These are phyloP conservation scores for Aurelia aurita DNA, from an alignment of 30 jellyfish, hydroid and myxozoan genomes.

Conservation along the genomic window DNA sequence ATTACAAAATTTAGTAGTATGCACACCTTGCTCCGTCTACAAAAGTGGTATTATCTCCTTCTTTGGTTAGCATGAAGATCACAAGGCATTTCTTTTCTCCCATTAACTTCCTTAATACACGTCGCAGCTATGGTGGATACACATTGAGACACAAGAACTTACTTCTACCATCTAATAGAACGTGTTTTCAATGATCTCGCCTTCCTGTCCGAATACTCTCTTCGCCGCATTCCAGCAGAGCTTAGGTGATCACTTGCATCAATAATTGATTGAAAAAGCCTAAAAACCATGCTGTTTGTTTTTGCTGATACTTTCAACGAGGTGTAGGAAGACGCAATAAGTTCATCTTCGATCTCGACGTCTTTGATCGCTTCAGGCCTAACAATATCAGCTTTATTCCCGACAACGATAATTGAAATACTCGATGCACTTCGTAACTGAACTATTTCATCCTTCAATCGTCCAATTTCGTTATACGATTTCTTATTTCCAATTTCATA, in stretches of 20 bases:
- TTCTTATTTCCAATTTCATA: conserved; percentile 66
- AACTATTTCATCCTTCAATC: conserved; percentile 69
- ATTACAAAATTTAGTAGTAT: too few relatives aligned
- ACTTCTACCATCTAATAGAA: not conserved
- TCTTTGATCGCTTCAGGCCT: conserved; percentile 17
- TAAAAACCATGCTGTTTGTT: conserved; percentile 9
- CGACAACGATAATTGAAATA: conserved; percentile 44
- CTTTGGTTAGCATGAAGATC: too few relatives aligned
- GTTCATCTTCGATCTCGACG: conserved; percentile 60
- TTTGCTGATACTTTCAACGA: conserved; percentile 49
- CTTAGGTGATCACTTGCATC: conserved; percentile 5
- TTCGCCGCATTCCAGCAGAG: not conserved
- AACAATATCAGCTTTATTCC: conserved; percentile 54
- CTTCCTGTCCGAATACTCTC: conserved; percentile 5
- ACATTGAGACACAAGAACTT: too few relatives aligned
- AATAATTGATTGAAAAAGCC: conserved; percentile 27
- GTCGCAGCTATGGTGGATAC: too few relatives aligned
- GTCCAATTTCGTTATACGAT: conserved; percentile 51
- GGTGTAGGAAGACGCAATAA: conserved; percentile 19
- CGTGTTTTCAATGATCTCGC: conserved; percentile 19
- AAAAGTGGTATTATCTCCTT: too few relatives aligned
- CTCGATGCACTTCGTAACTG: conserved; percentile 23
- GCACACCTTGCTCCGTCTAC: too few relatives aligned
- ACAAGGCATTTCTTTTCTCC: too few relatives aligned
- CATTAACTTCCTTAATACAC: too few relatives aligned